A percentile compares a stretch with the other conserved stretches of the same genome.
phyloP scores from a whole-genome alignment of 2,797 vertebrate species.

The Poecilia wingei region DNA sequence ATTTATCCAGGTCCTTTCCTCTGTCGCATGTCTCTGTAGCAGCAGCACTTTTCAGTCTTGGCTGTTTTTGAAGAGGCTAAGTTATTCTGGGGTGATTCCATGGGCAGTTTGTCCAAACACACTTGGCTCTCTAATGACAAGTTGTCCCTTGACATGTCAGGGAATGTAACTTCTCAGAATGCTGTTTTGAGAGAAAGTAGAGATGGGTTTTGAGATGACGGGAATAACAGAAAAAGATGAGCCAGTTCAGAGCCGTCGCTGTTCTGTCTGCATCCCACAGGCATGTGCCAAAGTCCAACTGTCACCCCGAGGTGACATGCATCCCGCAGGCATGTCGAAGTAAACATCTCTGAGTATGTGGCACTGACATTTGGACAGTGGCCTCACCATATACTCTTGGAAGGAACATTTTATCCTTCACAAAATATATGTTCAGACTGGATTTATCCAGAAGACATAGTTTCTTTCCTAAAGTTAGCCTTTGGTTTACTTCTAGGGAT shows the following conservation, averaged over 20 bases:
- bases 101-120: conserved; percentile 54
- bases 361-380: conserved; percentile 43
- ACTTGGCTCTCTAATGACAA: conserved; percentile 61
- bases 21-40: conserved; percentile 27
- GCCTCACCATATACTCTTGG: conserved; percentile 18
- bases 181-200: conserved; percentile 52
- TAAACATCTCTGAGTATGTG: conserved; percentile 60
- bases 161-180: conserved; percentile 51
- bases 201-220: conserved; percentile 45
- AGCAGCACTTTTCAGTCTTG: conserved; percentile 31
- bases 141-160: conserved; percentile 61
- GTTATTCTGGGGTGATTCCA: conserved; percentile 33
- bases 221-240: conserved; percentile 48
- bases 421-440: background rate
- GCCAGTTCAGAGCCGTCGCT: conserved; percentile 63
- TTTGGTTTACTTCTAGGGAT: background rate
- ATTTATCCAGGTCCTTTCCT: conserved; percentile 1
- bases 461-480: background rate
- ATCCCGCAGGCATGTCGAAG: conserved; percentile 63
- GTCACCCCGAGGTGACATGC: conserved; percentile 67
- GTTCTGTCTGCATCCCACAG: conserved; percentile 64
- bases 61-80: conserved; percentile 3
- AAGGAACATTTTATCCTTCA: conserved; percentile 14
- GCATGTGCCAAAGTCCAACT: conserved; percentile 71
- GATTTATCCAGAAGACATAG: background rate